These are phyloP conservation scores for Chondrilla cf. caribensis DNA, from an alignment of 37 sponge, comb jelly and placozoan species.

Conservation along the genomic window DNA sequence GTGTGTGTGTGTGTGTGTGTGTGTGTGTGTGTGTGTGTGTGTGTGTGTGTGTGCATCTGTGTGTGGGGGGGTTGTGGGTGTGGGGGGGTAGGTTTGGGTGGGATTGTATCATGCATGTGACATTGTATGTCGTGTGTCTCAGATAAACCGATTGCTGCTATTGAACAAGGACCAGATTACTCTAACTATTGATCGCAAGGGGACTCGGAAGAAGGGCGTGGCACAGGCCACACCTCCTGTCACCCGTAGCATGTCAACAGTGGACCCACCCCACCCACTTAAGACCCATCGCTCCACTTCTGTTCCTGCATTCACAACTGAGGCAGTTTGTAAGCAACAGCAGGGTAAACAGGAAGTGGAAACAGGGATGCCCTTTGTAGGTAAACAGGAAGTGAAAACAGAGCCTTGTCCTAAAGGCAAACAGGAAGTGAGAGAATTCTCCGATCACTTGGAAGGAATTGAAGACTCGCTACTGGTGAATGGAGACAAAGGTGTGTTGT, in stretches of 20 bases:
- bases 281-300: conserved; percentile 9
- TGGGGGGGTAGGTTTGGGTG: not conserved
- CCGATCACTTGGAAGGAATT: not conserved
- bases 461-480: not conserved
- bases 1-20: conserved; percentile 17
- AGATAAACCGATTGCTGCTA: conserved; percentile 19
- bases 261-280: not conserved
- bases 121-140: not conserved
- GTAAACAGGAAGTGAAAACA: no score
- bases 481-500: not conserved
- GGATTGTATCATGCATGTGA: no score
- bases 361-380: not conserved
- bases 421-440: not conserved
- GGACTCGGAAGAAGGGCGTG: not conserved
- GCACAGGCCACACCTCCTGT: not conserved
- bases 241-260: not conserved
- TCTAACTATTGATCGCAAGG: conserved; percentile 33
- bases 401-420: not conserved
- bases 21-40: conserved; percentile 26
- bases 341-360: not conserved
- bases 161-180: conserved; percentile 4
- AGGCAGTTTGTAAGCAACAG: not conserved
- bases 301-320: not conserved
- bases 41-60: not conserved
- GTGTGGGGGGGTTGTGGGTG: not conserved